Base-by-base conservation (phyloP, 1,140 invertebrate species). In the Colletes latitarsis region DNA sequence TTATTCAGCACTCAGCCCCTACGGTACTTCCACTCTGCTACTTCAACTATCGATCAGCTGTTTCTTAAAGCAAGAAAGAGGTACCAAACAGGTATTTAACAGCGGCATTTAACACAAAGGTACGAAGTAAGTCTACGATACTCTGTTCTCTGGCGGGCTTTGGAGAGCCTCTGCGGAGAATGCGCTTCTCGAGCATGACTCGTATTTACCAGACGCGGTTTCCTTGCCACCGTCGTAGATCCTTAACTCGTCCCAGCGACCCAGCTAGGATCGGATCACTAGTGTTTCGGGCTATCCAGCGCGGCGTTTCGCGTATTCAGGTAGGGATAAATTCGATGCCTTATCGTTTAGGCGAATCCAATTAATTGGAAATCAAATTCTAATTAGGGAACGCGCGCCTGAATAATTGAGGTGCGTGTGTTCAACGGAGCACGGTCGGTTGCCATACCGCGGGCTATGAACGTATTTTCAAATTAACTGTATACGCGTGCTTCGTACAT, bases 171-270 rank as follows among this genome's bases (percentile, higher is more conserved):
- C 83, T 89, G 89, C 83, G 81, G 85, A 84, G 89, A 90, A 90
- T 90, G 89, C 84, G 84, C 88, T 86, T 81, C 86, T 64, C 76
- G 81, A 88, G 89, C 88, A 90, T 90, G 89, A 90, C 89, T 90
- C 83, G 88, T 89, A 89, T 90, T 89, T 86, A 88, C 88, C 73
- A 63, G 85, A 68, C 74, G 81, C 46, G 69, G 82, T 83, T 86
- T 83, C 81, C 85, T 74, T 75, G 81, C 77, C 82, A 72, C 71
- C 71, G 82, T 58, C 73, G 77, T 78, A 81, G 75, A 86, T 82
- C 83, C 81, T 86, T 76, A 84, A 85, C 84, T 78, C 74, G 72
- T 67, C 73, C 53, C 17, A 39, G 30, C 58, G 80, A 70, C 55
- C 73, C 68, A 60, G 63, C 81, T 75, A 52, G 58, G 46, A 70